These are phyloP conservation scores for Heliocidaris erythrogramma DNA, from an alignment of 35 echinoderm and acorn worm species.

Conservation along the genomic window DNA sequence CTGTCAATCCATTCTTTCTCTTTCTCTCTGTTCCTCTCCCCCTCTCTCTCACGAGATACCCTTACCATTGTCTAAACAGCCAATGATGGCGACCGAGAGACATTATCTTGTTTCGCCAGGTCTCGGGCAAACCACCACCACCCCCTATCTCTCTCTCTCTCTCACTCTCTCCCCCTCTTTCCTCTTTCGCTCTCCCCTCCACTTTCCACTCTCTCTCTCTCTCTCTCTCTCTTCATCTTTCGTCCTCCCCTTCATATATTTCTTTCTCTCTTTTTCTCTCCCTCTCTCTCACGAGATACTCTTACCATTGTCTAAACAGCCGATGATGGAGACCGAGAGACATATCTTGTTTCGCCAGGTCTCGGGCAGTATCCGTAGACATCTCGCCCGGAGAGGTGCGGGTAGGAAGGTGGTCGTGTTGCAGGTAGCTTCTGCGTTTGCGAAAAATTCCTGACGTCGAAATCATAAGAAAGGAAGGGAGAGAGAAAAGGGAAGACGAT, in stretches of 20 bases:
- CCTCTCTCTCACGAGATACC: not conserved
- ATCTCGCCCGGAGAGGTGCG: not conserved
- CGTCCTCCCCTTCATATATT: not conserved
- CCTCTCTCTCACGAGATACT: not conserved
- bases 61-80: conserved; percentile 37
- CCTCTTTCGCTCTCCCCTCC: not conserved
- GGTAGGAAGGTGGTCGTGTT: conserved; percentile 1
- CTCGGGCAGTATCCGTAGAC: not conserved
- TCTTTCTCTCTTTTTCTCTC: not conserved
- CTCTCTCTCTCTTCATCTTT: not conserved
- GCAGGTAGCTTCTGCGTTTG: conserved; percentile 5
- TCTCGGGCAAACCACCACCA: too few relatives aligned
- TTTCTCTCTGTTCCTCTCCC: too few relatives aligned
- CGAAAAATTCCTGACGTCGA: conserved; percentile 3
- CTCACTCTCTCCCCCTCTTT: too few relatives aligned
- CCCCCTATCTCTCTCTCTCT: not conserved
- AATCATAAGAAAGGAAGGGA: too few relatives aligned
- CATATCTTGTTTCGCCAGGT: conserved; percentile 23
- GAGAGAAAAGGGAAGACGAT: too few relatives aligned
- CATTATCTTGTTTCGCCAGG: conserved; percentile 24
- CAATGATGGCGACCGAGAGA: not conserved
- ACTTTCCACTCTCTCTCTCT: not conserved
- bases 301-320: conserved; percentile 37
- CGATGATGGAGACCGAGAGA: not conserved
- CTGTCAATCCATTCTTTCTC: too few relatives aligned